Conservation (phyloP, 2,888 invertebrate species). For the Protodeltote pygarga region DNA sequence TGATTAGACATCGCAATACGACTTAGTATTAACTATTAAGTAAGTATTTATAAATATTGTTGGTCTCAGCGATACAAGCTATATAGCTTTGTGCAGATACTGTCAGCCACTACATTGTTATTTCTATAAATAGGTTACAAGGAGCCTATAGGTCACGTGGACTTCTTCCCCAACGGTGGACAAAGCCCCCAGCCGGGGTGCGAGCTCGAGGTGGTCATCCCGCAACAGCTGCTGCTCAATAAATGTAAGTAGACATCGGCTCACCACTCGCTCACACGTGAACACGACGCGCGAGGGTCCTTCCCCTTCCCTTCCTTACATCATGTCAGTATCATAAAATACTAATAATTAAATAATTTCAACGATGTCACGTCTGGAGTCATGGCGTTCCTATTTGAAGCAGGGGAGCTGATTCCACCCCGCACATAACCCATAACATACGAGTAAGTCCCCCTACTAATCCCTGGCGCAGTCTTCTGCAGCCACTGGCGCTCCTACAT, state of each 20-base stretch:
- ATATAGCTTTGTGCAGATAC: too few relatives aligned
- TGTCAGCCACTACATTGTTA: too few relatives aligned
- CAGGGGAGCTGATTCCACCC: not conserved
- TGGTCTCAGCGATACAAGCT: too few relatives aligned
- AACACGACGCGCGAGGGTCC: too few relatives aligned
- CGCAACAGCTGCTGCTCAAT: slow-evolving; percentile 73
- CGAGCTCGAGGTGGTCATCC: slow-evolving; percentile 83
- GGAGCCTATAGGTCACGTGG: slow-evolving; percentile 86
- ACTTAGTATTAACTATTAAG: too few relatives aligned
- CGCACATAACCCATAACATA: not conserved
- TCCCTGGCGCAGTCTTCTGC: slow-evolving; percentile 86
- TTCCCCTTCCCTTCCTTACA: too few relatives aligned
- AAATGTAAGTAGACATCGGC: slow-evolving; percentile 67
- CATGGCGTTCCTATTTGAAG: too few relatives aligned
- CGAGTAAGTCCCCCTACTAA: not conserved
- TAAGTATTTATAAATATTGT: too few relatives aligned
- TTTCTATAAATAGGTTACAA: slow-evolving; percentile 71
- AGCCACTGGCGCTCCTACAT: slow-evolving; percentile 89
- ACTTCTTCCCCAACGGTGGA: slow-evolving; percentile 89
- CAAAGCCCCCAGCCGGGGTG: slow-evolving; percentile 88
- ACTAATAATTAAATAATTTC: too few relatives aligned
- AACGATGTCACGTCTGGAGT: too few relatives aligned
- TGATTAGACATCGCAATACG: too few relatives aligned
- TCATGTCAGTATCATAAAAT: too few relatives aligned
- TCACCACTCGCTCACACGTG: not conserved